A percentile compares a stretch with the other conserved stretches of the same genome.
Evolutionary conservation across 1,140 invertebrate genomes (phyloP).

Genomic region (Pogonomyrmex barbatus): DNA sequence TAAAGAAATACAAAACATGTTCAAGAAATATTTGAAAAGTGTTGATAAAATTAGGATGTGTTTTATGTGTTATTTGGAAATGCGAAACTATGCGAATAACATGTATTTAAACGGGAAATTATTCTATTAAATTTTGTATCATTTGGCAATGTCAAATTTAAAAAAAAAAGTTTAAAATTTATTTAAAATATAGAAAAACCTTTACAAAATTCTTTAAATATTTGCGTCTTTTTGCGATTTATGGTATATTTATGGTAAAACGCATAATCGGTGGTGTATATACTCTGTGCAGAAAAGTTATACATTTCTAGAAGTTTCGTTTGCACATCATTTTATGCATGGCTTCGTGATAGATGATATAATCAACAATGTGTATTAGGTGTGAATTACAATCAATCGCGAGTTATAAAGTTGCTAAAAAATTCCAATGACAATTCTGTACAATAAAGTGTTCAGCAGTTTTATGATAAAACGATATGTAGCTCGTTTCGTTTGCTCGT

Average conservation of each 20-base stretch:
- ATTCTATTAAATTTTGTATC: not conserved
- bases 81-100: not conserved
- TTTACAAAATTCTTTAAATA: not conserved
- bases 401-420: not conserved
- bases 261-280: not conserved
- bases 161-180: not conserved
- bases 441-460: not conserved
- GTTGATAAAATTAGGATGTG: not conserved
- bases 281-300: not conserved
- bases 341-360: not conserved
- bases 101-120: not conserved
- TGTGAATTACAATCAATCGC: not conserved
- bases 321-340: not conserved
- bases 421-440: not conserved
- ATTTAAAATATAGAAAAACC: too few species aligned
- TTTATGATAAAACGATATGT: not conserved
- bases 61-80: not conserved
- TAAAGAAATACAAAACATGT: not conserved
- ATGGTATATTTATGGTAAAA: not conserved
- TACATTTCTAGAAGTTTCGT: constrained; percentile 14
- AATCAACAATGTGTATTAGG: not conserved
- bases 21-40: not conserved
- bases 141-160: not conserved
- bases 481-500: constrained; percentile 49
- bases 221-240: not conserved